Percentiles rank a stretch among this genome's conserved stretches.
phyloP scores from a whole-genome alignment of 2,797 vertebrate genomes.

The Chromobotia macracanthus region DNA sequence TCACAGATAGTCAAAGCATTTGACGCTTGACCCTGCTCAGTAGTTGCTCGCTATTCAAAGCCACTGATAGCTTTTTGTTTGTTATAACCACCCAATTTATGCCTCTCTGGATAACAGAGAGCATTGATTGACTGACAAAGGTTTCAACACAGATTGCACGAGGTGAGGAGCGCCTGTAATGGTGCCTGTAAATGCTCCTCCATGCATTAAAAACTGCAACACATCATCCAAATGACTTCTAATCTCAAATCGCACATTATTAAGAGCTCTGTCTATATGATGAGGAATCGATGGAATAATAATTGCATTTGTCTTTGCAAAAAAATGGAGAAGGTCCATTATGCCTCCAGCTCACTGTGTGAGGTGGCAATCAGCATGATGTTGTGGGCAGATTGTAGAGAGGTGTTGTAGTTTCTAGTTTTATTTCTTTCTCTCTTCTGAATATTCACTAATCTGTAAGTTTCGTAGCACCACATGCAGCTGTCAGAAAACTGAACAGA shows the following conservation, averaged over 20 bases:
- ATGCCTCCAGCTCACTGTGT: slow-evolving; percentile 23
- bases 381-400: slow-evolving; percentile 36
- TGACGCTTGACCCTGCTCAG: slow-evolving; percentile 74
- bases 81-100: slow-evolving; percentile 77
- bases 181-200: slow-evolving; percentile 57
- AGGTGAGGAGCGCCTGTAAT: slow-evolving; percentile 60
- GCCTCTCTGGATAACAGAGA: slow-evolving; percentile 63
- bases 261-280: slow-evolving; percentile 62
- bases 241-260: slow-evolving; percentile 60
- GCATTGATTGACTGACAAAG: slow-evolving; percentile 69
- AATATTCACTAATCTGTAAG: slow-evolving; percentile 64
- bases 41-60: slow-evolving; percentile 72
- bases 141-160: slow-evolving; percentile 60
- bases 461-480: slow-evolving; percentile 65
- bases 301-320: slow-evolving; percentile 60
- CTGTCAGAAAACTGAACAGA: slow-evolving; percentile 55
- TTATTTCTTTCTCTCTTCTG: slow-evolving; percentile 52
- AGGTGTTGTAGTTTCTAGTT: slow-evolving; percentile 45
- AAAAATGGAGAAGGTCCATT: slow-evolving; percentile 63
- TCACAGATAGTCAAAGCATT: slow-evolving; percentile 71
- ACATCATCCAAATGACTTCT: slow-evolving; percentile 60
- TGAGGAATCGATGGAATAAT: slow-evolving; percentile 55
- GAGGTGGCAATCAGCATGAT: not conserved
- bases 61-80: slow-evolving; percentile 80
- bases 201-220: slow-evolving; percentile 64